Percentiles rank a stretch among this genome's conserved stretches.
phyloP scores from a whole-genome alignment of 2,888 invertebrate genomes.

The Smittia sp. region DNA sequence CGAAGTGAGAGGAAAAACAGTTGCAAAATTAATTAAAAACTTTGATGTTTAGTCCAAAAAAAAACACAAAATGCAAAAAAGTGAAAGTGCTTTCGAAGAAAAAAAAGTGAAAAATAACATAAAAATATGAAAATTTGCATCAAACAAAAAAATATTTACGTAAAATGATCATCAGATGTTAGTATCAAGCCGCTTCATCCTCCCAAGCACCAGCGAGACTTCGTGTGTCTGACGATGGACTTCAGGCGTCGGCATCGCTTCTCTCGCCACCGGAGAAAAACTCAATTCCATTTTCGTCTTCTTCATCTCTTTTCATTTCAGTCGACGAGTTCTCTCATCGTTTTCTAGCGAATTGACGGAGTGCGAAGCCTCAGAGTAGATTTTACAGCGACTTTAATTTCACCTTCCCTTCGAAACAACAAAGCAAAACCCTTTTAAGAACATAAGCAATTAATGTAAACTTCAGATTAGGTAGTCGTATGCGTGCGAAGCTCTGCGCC shows the following conservation, averaged over 20 bases:
- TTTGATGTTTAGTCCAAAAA: constrained; percentile 25
- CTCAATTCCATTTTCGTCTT: background rate
- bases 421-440: background rate
- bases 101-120: constrained; percentile 2
- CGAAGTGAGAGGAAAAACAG: constrained; percentile 10
- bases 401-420: background rate
- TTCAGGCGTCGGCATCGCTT: background rate
- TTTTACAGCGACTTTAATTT: background rate
- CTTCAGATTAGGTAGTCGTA: background rate
- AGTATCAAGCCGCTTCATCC: constrained; percentile 1
- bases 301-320: background rate
- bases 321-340: background rate
- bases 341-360: background rate
- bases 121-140: constrained; percentile 1
- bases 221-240: too few species aligned
- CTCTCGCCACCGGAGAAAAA: background rate
- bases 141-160: constrained; percentile 9
- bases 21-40: background rate
- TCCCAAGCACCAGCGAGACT: background rate
- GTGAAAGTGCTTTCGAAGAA: constrained; percentile 10
- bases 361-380: background rate
- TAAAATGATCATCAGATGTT: background rate
- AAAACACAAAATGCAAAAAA: background rate
- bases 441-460: constrained; percentile 25
- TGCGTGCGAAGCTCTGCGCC: background rate